Evolutionary conservation across 1,140 invertebrate species (phyloP), one percentile per base, ranked within the genome.

Genomic region (Grapholita molesta): DNA sequence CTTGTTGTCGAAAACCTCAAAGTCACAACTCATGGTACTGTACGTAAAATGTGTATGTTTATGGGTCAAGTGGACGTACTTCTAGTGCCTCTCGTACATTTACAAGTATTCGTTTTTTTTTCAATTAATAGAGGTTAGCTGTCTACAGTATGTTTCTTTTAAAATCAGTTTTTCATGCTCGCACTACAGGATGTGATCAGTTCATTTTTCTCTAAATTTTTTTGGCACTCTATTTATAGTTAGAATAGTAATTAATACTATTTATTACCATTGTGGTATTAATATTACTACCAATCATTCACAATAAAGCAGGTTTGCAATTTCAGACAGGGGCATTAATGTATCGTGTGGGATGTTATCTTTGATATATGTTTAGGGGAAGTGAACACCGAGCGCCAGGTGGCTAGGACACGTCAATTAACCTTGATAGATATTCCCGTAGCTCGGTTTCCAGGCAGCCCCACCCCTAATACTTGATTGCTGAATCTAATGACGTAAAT

Each of bases 381-480:
- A 55, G 35, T 28, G 53, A 55, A 55, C 53, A 28, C 53, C 9
- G 21, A 25, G 53, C 24, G 53, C 23, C 53, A 55, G 53, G 53
- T 55, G 53, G 21, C 11, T 55, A 24, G 8, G 53, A 28, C 53
- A 55, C 23, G 53, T 55, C 53, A 55, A 55, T 55, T 55, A 55
- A 55, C 53, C 53, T 55, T 55, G 53, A 28, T 55, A 55, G 53
- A 55, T 55, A 55, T 25, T 55, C 53, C 35, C 24, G 53, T 28
- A 28, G 53, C 53, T 25, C 53, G 9, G 24, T 55, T 55, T 12
- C 28, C 53, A 11, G 53, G 2, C 1, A 23, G 24, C 12, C 24
- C 12, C 8, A 3, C 3, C 24, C 24, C 53, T 25, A 55, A 55
- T 8, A 24, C 53, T 55, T 25, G 12, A 18, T 23, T 55, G 53